A percentile compares a stretch with the other conserved stretches of the same genome.
Conservation (phyloP, 1,140 invertebrate species). For the Geopemphigus sp. region DNA sequence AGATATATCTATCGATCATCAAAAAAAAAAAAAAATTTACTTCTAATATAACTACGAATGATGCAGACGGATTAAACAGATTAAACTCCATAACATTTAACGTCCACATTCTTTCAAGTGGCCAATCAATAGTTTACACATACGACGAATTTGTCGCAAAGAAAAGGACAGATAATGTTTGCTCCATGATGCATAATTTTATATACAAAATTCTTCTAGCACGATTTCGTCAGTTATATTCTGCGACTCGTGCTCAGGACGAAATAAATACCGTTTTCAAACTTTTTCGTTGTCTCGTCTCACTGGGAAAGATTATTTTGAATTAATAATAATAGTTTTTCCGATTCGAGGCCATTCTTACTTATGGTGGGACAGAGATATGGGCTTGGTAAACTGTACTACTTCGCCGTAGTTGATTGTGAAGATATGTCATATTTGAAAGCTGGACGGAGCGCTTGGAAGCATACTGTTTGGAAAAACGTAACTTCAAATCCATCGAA, state of each 20-base stretch:
- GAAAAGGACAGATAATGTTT: constrained; percentile 48
- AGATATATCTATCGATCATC: constrained; percentile 42
- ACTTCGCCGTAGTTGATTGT: too few species aligned
- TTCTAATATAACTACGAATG: constrained; percentile 47
- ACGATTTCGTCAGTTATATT: constrained; percentile 50
- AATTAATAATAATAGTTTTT: constrained; percentile 50
- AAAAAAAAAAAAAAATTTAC: constrained; percentile 41
- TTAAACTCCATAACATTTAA: constrained; percentile 46
- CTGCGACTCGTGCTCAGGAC: constrained; percentile 51
- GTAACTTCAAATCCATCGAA: neutral
- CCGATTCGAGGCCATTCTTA: constrained; percentile 28
- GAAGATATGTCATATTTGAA: too few species aligned
- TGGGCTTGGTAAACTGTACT: too few species aligned
- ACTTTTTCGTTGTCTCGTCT: constrained; percentile 52
- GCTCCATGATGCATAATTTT: constrained; percentile 50
- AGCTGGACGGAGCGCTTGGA: neutral
- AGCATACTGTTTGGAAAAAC: neutral
- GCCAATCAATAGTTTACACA: constrained; percentile 39
- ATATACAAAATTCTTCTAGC: constrained; percentile 41
- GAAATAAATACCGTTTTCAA: constrained; percentile 52
- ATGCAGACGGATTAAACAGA: constrained; percentile 25
- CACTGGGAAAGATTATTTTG: constrained; percentile 50
- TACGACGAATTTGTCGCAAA: constrained; percentile 50
- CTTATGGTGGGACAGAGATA: too few species aligned
- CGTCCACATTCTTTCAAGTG: constrained; percentile 36